phyloP scores from a whole-genome alignment of 2,888 invertebrate species.

The Boloria euphrosyne region DNA sequence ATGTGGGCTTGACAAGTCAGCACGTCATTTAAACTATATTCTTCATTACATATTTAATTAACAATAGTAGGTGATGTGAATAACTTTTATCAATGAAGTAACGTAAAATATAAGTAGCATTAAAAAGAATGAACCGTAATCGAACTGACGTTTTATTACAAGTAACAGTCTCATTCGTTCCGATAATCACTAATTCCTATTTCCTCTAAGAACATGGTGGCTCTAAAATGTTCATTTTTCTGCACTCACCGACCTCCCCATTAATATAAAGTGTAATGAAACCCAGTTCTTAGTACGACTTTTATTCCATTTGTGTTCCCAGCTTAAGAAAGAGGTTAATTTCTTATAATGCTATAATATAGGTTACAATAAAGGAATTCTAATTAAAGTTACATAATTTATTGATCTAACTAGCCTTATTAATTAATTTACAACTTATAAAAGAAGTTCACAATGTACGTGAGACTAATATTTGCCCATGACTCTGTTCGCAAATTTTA shows the following conservation, averaged over 20 bases:
- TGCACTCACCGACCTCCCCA: constrained; percentile 31
- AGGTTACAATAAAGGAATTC: constrained; percentile 6
- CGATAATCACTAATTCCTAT: constrained; percentile 31
- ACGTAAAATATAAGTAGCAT: too few relatives aligned
- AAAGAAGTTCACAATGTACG: too few relatives aligned
- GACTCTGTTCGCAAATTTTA: too few relatives aligned
- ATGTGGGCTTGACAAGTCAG: too few relatives aligned
- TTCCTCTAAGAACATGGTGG: constrained; percentile 35
- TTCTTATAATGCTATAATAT: background rate
- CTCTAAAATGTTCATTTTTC: constrained; percentile 35
- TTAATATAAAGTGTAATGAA: constrained; percentile 35
- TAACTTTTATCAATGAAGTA: too few relatives aligned
- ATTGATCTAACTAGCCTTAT: too few relatives aligned
- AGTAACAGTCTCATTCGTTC: background rate
- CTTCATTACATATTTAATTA: too few relatives aligned
- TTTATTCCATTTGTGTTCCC: constrained; percentile 28
- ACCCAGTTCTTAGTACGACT: constrained; percentile 19
- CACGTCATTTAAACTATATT: too few relatives aligned
- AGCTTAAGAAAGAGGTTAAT: constrained; percentile 14
- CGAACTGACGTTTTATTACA: background rate
- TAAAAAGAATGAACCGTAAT: too few relatives aligned
- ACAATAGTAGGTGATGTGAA: too few relatives aligned
- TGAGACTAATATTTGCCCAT: too few relatives aligned
- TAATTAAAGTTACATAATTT: background rate
- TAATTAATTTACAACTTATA: too few relatives aligned